Base-by-base conservation (phyloP, 2,888 invertebrate species). In the Salpingus planirostris region DNA sequence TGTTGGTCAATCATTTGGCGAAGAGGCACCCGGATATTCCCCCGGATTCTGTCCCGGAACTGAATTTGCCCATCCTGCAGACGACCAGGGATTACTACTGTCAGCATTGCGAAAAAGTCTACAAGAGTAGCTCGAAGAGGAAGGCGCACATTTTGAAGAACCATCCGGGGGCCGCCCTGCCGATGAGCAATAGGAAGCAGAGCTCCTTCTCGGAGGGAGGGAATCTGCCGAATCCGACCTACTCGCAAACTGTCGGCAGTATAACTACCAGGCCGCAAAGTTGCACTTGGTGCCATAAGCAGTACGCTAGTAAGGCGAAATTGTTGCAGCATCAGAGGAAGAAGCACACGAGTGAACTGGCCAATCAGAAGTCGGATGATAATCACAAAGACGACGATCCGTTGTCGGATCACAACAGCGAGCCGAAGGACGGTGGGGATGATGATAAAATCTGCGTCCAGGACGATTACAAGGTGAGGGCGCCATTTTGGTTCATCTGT, bases 1-100 rank as follows among this genome's bases (percentile, higher is more conserved):
- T 84, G 81, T 63, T 84, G 24, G 84, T 85, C 0, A 91, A 90
- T 63, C 90, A 91, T 61, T 64, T 89, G 46, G 86, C 82, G 38
- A 86, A 85, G 54, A 66, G 81, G 43, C 79, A 85, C 70, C 74
- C 81, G 13, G 71, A 74, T 31, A 71, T 78, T 25, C 66, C 69
- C 18, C 73, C 75, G 0, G 73, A 77, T 40, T 71, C 78, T 1
- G 78, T 79, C 18, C 83, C 76, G 10, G 84, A 85, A 62, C 66
- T 87, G 21, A 80, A 80, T 52, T 66, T 83, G 40, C 89, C 90
- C 1, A 81, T 90, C 48, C 66, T 85, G 39, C 74, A 80, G 43
- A 78, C 81, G 8, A 81, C 82, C 24, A 71, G 80, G 8, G 80
- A 83, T 54, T 91, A 84, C 61, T 86, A 80, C 55, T 91, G 91